A percentile compares a stretch with the other conserved stretches of the same genome.
These are phyloP conservation scores for Fistularia tabacaria DNA, from an alignment of 2,797 vertebrate genomes.

Conservation along the genomic window DNA sequence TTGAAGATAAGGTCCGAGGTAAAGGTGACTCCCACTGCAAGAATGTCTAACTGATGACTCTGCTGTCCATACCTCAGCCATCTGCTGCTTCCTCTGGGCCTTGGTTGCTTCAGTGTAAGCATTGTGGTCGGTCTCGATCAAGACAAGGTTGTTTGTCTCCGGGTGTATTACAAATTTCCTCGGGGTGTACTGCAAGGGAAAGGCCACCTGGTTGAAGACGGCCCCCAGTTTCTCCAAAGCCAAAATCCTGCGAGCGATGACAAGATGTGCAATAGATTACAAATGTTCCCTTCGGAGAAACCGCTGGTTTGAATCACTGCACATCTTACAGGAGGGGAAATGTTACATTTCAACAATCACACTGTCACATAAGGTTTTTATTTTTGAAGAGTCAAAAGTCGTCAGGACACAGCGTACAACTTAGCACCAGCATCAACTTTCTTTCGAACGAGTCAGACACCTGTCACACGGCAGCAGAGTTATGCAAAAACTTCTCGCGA, in stretches of 20 bases:
- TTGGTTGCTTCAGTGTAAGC: slow-evolving; percentile 98
- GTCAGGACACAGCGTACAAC: too few relatives aligned
- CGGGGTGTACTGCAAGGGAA: slow-evolving; percentile 94
- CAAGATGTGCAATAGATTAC: neutral
- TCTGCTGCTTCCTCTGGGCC: slow-evolving; percentile 97
- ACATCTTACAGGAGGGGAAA: too few relatives aligned
- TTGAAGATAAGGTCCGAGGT: neutral
- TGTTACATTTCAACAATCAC: too few relatives aligned
- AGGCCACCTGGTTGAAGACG: slow-evolving; percentile 98
- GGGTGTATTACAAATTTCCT: slow-evolving; percentile 98
- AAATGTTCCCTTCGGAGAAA: too few relatives aligned
- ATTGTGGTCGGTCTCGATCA: slow-evolving; percentile 98
- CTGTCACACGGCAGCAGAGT: too few relatives aligned
- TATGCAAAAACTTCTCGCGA: too few relatives aligned
- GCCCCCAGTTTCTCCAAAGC: slow-evolving; percentile 96
- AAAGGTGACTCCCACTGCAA: too few relatives aligned
- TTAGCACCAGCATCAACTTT: too few relatives aligned
- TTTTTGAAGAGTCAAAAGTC: too few relatives aligned
- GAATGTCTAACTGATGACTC: neutral
- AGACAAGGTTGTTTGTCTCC: slow-evolving; percentile 92
- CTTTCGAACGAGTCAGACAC: too few relatives aligned
- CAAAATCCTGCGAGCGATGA: slow-evolving; percentile 81
- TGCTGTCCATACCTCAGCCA: slow-evolving; percentile 88
- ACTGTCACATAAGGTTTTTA: too few relatives aligned
- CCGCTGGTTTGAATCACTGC: too few relatives aligned